Evolutionary conservation across 2,797 vertebrate genomes (phyloP).

Genomic region (Apogon talboti): DNA sequence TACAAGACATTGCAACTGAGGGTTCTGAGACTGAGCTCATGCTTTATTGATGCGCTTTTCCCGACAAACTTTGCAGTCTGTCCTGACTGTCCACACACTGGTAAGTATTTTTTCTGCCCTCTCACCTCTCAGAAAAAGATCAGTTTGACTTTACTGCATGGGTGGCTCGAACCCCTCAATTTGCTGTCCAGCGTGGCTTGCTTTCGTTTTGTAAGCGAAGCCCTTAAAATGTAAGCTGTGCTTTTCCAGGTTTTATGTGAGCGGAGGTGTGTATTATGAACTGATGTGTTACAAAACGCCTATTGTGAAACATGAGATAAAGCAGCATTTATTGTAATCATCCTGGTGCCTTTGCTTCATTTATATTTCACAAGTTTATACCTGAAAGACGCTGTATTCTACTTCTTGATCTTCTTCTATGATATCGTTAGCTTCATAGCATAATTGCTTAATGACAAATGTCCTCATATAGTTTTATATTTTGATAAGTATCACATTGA

Average conservation of each 20-base stretch:
- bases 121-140: conserved; percentile 50
- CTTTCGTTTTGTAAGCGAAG: conserved; percentile 8
- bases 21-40: not conserved
- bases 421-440: too few relatives aligned
- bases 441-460: too few relatives aligned
- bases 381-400: too few relatives aligned
- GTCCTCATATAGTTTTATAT: too few relatives aligned
- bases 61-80: conserved; percentile 12
- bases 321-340: too few relatives aligned
- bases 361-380: too few relatives aligned
- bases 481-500: too few relatives aligned
- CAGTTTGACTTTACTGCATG: conserved; percentile 43
- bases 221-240: conserved; percentile 32
- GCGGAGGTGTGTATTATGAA: conserved; percentile 14
- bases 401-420: too few relatives aligned
- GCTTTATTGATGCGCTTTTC: not conserved
- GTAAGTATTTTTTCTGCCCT: conserved; percentile 26
- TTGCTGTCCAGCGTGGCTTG: conserved; percentile 42
- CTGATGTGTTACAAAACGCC: not conserved
- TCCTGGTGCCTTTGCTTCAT: too few relatives aligned
- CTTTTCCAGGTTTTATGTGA: conserved; percentile 14
- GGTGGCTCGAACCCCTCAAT: conserved; percentile 52
- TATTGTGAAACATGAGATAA: not conserved
- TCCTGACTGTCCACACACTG: conserved; percentile 23
- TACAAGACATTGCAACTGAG: conserved; percentile 15